A percentile compares a stretch with the other conserved stretches of the same genome.
These are phyloP conservation scores for Halictus quadricinctus DNA, from an alignment of 2,888 invertebrate genomes.

Conservation along the genomic window DNA sequence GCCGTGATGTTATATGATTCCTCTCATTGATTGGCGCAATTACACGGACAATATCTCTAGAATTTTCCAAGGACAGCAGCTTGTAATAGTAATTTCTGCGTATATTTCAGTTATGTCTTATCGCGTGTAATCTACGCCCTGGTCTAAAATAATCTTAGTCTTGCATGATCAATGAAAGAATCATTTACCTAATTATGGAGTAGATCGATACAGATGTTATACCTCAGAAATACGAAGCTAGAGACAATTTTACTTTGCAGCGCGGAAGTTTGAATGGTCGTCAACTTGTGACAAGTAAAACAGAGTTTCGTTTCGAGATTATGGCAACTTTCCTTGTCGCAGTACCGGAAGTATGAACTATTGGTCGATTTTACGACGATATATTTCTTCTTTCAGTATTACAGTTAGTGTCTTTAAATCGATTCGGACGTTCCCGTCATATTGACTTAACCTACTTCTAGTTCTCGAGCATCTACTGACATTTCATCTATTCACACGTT, in stretches of 20 bases:
- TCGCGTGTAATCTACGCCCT: background rate
- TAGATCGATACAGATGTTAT: background rate
- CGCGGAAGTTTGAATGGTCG: background rate
- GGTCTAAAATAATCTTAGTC: background rate
- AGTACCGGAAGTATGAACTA: background rate
- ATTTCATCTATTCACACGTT: background rate
- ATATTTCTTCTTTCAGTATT: background rate
- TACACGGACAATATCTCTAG: background rate
- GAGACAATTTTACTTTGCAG: background rate
- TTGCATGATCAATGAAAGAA: background rate
- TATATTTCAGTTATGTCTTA: background rate
- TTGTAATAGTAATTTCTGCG: background rate
- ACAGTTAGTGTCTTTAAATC: background rate
- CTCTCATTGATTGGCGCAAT: background rate
- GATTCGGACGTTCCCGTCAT: background rate
- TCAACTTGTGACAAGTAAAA: background rate
- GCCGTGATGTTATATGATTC: background rate
- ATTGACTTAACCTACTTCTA: background rate
- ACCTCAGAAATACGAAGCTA: background rate
- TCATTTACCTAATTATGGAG: background rate
- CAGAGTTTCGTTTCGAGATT: background rate
- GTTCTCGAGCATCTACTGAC: background rate
- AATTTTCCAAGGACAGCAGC: background rate
- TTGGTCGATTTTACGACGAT: background rate
- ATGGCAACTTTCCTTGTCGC: background rate